phyloP scores from a whole-genome alignment of 2,888 invertebrate species.

The Eupithecia tripunctaria region DNA sequence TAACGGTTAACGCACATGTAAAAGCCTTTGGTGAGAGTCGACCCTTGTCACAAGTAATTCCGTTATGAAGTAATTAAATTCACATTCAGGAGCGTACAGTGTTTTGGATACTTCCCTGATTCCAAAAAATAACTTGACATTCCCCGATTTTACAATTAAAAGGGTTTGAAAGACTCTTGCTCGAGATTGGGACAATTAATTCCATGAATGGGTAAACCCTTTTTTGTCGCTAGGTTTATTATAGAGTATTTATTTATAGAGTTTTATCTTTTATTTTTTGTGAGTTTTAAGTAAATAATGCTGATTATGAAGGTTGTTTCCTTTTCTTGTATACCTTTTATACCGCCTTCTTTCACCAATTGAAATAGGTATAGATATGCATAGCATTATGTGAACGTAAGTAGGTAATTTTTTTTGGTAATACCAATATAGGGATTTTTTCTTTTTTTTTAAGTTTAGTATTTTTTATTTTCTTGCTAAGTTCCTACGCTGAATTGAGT shows the following conservation, averaged over 20 bases:
- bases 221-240: slow-evolving; percentile 6
- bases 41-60: slow-evolving; percentile 75
- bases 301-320: not conserved
- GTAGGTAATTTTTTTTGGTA: not conserved
- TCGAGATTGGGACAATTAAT: slow-evolving; percentile 16
- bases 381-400: no score
- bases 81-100: slow-evolving; percentile 28
- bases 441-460: not conserved
- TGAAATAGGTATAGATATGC: no score
- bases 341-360: no score
- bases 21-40: slow-evolving; percentile 68
- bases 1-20: slow-evolving; percentile 64
- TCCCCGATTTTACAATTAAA: slow-evolving; percentile 22
- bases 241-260: no score
- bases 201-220: not conserved
- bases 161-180: slow-evolving; percentile 14
- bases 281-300: slow-evolving; percentile 1
- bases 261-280: slow-evolving; percentile 7
- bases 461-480: not conserved
- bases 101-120: slow-evolving; percentile 28
- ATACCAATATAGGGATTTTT: no score
- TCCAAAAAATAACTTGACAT: slow-evolving; percentile 29
- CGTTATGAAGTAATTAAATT: slow-evolving; percentile 71
- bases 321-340: not conserved
- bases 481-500: not conserved